phyloP scores from a whole-genome alignment of 1,140 invertebrate genomes.

The Tetragonula clypearis region DNA sequence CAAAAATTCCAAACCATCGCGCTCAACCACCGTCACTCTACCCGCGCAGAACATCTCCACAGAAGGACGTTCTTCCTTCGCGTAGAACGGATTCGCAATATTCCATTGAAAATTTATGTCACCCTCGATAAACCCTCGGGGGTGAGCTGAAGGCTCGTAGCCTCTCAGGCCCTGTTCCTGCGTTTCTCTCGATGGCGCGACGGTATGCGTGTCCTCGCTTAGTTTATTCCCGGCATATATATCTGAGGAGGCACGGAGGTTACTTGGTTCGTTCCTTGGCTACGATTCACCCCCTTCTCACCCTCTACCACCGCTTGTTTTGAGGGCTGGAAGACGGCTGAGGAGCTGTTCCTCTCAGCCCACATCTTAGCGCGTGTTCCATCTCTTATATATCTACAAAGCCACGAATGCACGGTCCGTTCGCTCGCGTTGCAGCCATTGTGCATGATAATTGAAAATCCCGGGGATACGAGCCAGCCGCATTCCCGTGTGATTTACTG shows the following conservation, averaged over 20 bases:
- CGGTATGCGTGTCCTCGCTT: conserved; percentile 40
- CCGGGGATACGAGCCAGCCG: conserved; percentile 57
- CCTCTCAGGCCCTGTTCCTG: neutral
- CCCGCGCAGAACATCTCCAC: neutral
- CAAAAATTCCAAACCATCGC: too few relatives aligned
- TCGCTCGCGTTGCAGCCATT: conserved; percentile 63
- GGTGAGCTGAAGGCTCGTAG: neutral
- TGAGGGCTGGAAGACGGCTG: neutral
- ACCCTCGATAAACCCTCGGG: conserved; percentile 51
- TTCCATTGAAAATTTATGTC: conserved; percentile 65
- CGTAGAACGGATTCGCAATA: conserved; percentile 58
- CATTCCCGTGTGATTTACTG: conserved; percentile 60
- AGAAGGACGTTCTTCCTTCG: neutral
- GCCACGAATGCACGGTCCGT: conserved; percentile 63
- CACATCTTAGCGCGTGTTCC: conserved; percentile 16
- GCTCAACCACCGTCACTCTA: too few relatives aligned
- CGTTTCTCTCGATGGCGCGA: neutral
- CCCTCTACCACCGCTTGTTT: neutral
- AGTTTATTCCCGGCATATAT: conserved; percentile 59
- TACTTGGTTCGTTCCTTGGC: conserved; percentile 44
- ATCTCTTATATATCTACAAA: conserved; percentile 64
- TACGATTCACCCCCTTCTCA: neutral
- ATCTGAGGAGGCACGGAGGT: conserved; percentile 27
- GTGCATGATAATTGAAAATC: conserved; percentile 76
- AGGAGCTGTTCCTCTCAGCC: neutral